phyloP scores from a whole-genome alignment of 2,888 invertebrate genomes.

The Micoletzkya japonica region DNA sequence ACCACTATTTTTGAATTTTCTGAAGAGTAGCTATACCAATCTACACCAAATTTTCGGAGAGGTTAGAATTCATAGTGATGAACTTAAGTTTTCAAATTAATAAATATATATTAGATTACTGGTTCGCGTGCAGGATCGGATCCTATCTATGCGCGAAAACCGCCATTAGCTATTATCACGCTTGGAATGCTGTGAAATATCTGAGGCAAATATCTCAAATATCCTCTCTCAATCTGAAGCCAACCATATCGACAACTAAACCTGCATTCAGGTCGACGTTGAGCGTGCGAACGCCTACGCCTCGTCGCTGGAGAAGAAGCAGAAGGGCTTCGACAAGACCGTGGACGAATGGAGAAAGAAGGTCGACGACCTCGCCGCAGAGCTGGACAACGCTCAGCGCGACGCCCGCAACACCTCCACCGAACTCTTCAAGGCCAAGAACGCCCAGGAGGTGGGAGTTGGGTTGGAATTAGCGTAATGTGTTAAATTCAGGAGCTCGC shows the following conservation, averaged over 20 bases:
- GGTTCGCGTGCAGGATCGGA: no score
- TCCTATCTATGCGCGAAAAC: no score
- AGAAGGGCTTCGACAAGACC: conserved; percentile 99
- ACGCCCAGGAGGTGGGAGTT: conserved; percentile 66
- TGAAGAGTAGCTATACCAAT: no score
- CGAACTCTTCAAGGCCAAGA: conserved; percentile 96
- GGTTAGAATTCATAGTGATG: no score
- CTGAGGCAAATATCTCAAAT: neutral
- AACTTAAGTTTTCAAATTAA: no score
- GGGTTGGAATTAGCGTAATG: neutral
- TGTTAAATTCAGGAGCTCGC: no score
- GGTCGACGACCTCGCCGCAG: conserved; percentile 90
- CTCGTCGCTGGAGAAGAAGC: conserved; percentile 91
- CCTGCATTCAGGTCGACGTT: conserved; percentile 46
- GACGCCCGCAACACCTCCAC: conserved; percentile 99
- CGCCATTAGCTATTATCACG: no score
- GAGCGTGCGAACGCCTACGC: conserved; percentile 60
- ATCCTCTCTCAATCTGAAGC: conserved; percentile 28
- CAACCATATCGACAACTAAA: no score
- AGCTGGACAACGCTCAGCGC: conserved; percentile 97
- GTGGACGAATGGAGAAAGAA: conserved; percentile 88
- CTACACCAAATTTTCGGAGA: no score
- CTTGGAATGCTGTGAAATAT: no score
- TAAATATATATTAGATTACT: no score
- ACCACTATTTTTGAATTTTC: no score